These are phyloP conservation scores for Hydractinia echinata DNA, from an alignment of 30 jellyfish, hydroid and myxozoan genomes.

Conservation along the genomic window DNA sequence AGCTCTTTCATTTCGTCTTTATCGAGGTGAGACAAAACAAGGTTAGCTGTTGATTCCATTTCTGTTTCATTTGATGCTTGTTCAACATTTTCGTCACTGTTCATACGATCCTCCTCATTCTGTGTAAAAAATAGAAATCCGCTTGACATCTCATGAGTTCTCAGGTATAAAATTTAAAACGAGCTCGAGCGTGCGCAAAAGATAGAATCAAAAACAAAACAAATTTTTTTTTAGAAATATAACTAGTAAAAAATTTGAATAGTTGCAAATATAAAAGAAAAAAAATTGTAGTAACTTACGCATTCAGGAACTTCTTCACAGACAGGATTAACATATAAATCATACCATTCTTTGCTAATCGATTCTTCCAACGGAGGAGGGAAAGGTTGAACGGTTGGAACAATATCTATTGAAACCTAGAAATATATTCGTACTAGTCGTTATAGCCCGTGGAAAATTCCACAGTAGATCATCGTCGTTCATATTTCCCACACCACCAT, in stretches of 20 bases:
- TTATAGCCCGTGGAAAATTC: too few relatives aligned
- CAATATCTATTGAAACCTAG: not conserved
- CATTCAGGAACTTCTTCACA: not conserved
- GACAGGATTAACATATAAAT: not conserved
- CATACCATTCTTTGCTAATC: not conserved
- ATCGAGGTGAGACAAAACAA: conserved; percentile 2
- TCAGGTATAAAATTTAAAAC: too few relatives aligned
- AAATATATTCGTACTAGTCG: not conserved
- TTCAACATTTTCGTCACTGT: too few relatives aligned
- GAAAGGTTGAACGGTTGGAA: not conserved
- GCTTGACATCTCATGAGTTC: not conserved
- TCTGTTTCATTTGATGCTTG: not conserved
- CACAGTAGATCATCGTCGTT: too few relatives aligned
- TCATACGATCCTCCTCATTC: too few relatives aligned
- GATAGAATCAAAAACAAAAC: not conserved
- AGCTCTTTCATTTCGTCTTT: not conserved
- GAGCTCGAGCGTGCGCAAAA: too few relatives aligned
- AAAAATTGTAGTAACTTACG: not conserved
- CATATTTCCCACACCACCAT: too few relatives aligned
- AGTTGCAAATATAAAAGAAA: not conserved
- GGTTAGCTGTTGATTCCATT: not conserved
- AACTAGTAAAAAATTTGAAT: not conserved
- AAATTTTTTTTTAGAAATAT: not conserved
- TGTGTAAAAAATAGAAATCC: not conserved
- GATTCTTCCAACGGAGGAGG: conserved; percentile 11